A percentile compares a stretch with the other conserved stretches of the same genome.
These are phyloP conservation scores for Pygoscelis adeliae DNA, from an alignment of 2,113 vertebrate genomes.

Conservation along the genomic window DNA sequence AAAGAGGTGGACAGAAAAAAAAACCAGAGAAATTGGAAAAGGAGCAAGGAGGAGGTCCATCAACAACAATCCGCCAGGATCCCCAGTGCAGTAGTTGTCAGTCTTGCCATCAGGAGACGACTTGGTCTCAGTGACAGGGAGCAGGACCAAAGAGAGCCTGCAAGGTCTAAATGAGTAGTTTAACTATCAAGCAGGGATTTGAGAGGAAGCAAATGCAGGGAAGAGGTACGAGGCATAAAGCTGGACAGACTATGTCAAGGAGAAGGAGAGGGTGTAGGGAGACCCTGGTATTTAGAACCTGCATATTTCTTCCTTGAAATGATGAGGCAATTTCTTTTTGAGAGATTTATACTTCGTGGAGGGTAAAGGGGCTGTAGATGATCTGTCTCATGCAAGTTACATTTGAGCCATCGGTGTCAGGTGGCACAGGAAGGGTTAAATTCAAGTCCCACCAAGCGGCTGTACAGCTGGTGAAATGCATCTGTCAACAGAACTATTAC, in stretches of 20 bases:
- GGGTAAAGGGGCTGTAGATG: background rate
- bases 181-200: background rate
- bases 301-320: background rate
- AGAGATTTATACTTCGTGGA: background rate
- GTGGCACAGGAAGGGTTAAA: conserved; percentile 68
- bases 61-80: background rate
- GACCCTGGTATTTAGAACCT: background rate
- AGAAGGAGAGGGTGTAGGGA: background rate
- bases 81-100: background rate
- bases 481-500: conserved; percentile 97
- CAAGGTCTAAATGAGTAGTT: background rate
- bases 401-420: background rate
- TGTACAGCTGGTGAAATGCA: conserved; percentile 89
- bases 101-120: background rate
- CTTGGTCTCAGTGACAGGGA: background rate
- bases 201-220: background rate
- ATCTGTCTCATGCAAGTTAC: background rate
- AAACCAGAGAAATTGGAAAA: background rate
- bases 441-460: conserved; percentile 48
- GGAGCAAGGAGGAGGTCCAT: background rate
- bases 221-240: background rate
- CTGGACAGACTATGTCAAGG: background rate
- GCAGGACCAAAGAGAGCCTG: background rate
- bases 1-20: background rate
- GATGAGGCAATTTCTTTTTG: background rate